A percentile compares a stretch with the other conserved stretches of the same genome.
Conservation (phyloP, 1,140 invertebrate genomes). For the Bombus superbus region DNA sequence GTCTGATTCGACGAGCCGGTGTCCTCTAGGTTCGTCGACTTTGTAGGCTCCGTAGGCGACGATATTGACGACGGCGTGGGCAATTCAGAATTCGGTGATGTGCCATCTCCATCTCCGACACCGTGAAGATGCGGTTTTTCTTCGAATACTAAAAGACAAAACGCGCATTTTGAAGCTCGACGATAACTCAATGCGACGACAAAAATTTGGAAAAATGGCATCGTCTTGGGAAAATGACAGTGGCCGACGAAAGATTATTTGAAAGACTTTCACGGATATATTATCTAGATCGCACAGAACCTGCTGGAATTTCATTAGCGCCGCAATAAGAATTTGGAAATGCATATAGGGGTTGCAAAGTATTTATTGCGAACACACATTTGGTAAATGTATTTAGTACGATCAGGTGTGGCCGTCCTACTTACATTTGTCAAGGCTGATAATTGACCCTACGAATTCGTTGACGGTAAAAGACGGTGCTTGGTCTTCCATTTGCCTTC, state of each 20-base stretch:
- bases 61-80: slow-evolving; percentile 77
- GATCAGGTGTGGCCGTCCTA: slow-evolving; percentile 28
- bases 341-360: too few relatives aligned
- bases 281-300: too few relatives aligned
- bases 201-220: background rate
- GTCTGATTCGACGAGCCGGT: slow-evolving; percentile 74
- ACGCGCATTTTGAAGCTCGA: too few relatives aligned
- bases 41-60: slow-evolving; percentile 78
- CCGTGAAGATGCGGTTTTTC: slow-evolving; percentile 83
- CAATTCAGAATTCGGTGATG: slow-evolving; percentile 69
- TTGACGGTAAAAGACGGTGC: slow-evolving; percentile 88
- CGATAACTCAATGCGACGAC: background rate
- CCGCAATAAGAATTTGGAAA: too few relatives aligned
- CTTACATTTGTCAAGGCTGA: slow-evolving; percentile 93
- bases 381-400: too few relatives aligned
- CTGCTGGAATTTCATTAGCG: too few relatives aligned
- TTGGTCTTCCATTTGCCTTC: slow-evolving; percentile 89
- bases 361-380: too few relatives aligned
- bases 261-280: too few relatives aligned
- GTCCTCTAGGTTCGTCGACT: slow-evolving; percentile 77
- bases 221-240: too few relatives aligned
- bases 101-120: slow-evolving; percentile 69
- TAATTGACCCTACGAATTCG: slow-evolving; percentile 93
- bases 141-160: slow-evolving; percentile 85
- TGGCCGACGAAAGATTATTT: too few relatives aligned